Evolutionary conservation across 2,797 vertebrate species (phyloP).

Genomic region (Petrocephalus schoutedeni): DNA sequence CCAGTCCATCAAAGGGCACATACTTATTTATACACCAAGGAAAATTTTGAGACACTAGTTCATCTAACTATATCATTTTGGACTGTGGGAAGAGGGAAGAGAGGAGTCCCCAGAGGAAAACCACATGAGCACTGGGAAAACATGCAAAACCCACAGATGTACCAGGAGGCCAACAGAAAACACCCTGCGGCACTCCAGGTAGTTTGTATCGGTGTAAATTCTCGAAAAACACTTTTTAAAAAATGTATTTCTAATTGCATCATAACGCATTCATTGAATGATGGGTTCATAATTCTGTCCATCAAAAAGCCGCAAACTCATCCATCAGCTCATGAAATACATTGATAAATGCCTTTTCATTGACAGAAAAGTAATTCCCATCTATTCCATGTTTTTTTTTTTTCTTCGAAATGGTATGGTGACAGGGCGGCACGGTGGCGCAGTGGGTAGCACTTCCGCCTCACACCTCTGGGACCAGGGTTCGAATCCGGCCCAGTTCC

Average conservation of each 20-base stretch:
- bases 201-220: neutral
- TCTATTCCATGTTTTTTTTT: neutral
- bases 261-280: no score
- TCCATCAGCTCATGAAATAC: no score
- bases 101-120: neutral
- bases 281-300: no score
- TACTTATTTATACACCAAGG: neutral
- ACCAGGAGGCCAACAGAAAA: neutral
- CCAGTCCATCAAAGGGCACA: neutral
- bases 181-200: neutral
- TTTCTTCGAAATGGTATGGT: neutral
- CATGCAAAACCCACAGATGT: neutral
- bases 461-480: no score
- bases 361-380: neutral
- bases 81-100: neutral
- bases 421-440: no score
- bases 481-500: no score
- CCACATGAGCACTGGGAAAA: neutral
- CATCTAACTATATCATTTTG: neutral
- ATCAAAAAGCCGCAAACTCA: no score
- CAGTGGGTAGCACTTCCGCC: neutral
- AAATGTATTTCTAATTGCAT: no score
- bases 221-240: neutral
- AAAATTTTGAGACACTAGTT: neutral
- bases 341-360: no score